Evolutionary conservation across 2,888 invertebrate genomes (phyloP).

Genomic region (Calliphora vomitoria): DNA sequence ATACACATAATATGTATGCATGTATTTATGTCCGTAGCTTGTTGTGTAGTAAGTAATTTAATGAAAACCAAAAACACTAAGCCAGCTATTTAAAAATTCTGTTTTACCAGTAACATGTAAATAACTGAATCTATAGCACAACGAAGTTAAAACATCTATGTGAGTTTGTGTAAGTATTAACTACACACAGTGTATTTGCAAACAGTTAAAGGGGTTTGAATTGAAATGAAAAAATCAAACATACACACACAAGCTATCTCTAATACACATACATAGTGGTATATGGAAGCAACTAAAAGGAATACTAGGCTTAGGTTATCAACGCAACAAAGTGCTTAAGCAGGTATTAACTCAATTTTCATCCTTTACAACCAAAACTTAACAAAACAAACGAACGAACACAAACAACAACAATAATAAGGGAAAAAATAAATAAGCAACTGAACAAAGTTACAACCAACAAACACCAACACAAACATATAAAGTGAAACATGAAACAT

Average conservation of each 20-base stretch:
- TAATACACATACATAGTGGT: not conserved
- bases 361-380: conserved; percentile 58
- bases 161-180: conserved; percentile 26
- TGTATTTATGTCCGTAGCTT: not conserved
- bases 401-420: not conserved
- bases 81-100: conserved; percentile 70
- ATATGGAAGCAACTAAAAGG: conserved; percentile 47
- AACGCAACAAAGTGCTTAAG: conserved; percentile 72
- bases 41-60: conserved; percentile 60
- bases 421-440: not conserved
- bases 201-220: conserved; percentile 32
- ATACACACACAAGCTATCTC: not conserved
- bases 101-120: conserved; percentile 59
- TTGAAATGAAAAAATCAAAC: conserved; percentile 13
- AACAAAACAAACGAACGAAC: conserved; percentile 16
- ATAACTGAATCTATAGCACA: conserved; percentile 52
- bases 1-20: not conserved
- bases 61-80: conserved; percentile 71
- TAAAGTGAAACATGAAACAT: conserved; percentile 35
- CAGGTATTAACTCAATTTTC: conserved; percentile 73
- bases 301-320: conserved; percentile 65
- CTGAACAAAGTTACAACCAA: conserved; percentile 13
- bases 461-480: conserved; percentile 15
- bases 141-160: conserved; percentile 16
- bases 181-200: conserved; percentile 13